These are phyloP conservation scores for Spatula clypeata DNA, from an alignment of 2,797 vertebrate genomes.

Conservation along the genomic window DNA sequence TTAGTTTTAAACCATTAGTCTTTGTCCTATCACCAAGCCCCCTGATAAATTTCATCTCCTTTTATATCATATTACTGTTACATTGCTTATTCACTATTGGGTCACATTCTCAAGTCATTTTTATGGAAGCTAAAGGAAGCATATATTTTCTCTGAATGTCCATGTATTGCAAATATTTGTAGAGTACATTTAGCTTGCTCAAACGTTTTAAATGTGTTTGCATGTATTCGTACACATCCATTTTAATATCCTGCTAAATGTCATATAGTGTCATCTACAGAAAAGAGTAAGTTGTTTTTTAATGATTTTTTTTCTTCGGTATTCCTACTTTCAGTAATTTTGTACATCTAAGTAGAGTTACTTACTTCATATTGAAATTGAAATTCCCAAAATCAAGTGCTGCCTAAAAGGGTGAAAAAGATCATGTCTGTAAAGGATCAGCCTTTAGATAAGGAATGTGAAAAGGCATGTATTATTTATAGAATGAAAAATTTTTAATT, in stretches of 20 bases:
- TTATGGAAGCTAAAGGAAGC: background rate
- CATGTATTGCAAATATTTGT: background rate
- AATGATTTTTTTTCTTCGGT: background rate
- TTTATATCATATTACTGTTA: background rate
- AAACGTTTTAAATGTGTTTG: background rate
- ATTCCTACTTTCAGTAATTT: background rate
- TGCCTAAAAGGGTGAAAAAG: background rate
- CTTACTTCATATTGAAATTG: background rate
- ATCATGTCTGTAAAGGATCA: background rate
- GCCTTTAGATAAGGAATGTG: background rate
- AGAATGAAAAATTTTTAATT: background rate
- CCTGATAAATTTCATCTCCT: background rate
- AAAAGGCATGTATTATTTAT: background rate
- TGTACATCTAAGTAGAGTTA: background rate
- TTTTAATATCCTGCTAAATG: background rate
- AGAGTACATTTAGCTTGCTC: background rate
- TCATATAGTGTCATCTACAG: background rate
- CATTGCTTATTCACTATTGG: background rate
- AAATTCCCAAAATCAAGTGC: background rate
- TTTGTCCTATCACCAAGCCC: background rate
- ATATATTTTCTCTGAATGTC: background rate
- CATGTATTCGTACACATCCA: background rate
- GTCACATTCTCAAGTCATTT: background rate
- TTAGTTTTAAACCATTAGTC: background rate
- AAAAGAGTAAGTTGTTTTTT: background rate